Evolutionary conservation across 2,888 invertebrate species (phyloP), one percentile per base, ranked within the genome.

Genomic region (Mythimna pallens): DNA sequence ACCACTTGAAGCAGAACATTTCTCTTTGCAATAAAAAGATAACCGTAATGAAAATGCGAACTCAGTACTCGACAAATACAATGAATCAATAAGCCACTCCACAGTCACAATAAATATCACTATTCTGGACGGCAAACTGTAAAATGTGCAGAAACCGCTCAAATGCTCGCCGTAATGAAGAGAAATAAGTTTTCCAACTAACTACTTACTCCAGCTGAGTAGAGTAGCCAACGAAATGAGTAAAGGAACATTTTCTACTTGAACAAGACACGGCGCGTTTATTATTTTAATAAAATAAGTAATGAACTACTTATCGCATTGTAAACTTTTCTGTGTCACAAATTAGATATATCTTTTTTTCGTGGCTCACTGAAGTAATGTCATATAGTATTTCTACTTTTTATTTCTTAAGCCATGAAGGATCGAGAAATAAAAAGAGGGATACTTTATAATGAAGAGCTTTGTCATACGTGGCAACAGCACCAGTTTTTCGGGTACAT

Each of bases 131-230:
- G 14, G 65, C 25, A 17, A 52, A 40, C 57, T 66, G 43, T 54
- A 57, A 77, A 77, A 73, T 62, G 76, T 36, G 57, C 76, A 58
- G 73, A 66, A 73, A 79, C 73, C 57, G 65, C 22, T 77, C 73
- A 63, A 79, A 73, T n/a, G n/a, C n/a, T n/a, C n/a, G n/a, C n/a
- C n/a, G n/a, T 79, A 77, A 77, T 73, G 73, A 73, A 79, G 76
- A 66, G 62, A 65, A 79, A 79, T 62, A 62, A 79, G 65, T 79
- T 79, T 73, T 58, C 43, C 65, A 62, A 73, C 52, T 36, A 57
- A 62, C 73, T 34, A 57, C 55, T 54, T 17, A 57, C 57, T 57
- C 30, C 17, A 43, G 36, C 62, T 17, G 52, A 58, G 40, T 59
- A 30, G 71, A 59, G 65, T 52, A 59, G 30, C 65, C 63, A 79